Conservation (phyloP, 2,888 invertebrate genomes). For the Miltochrista miniata region DNA sequence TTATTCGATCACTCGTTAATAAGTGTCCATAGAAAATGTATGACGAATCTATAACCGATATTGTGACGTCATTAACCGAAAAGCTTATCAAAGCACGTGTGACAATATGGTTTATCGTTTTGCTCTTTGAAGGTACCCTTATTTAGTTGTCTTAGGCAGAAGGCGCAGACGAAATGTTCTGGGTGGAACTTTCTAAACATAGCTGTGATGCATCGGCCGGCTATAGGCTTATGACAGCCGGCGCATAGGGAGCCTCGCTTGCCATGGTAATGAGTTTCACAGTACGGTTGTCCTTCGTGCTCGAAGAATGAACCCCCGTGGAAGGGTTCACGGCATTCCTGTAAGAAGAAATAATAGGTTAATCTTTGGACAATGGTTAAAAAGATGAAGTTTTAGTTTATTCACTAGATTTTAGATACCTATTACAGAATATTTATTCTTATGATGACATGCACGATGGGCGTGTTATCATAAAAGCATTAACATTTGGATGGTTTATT, state of each 20-base stretch:
- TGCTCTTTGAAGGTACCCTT: conserved; percentile 99
- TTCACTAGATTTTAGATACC: no score
- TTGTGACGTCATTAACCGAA: conserved; percentile 87
- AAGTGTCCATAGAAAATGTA: no score
- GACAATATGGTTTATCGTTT: conserved; percentile 99
- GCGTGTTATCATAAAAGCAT: no score
- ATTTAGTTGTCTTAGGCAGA: conserved; percentile 98
- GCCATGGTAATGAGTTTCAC: conserved; percentile 99
- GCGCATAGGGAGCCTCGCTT: conserved; percentile 98
- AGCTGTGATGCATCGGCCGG: conserved; percentile 98
- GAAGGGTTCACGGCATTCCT: conserved; percentile 99
- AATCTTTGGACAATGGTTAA: neutral
- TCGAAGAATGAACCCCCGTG: conserved; percentile 99
- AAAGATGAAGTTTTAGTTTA: no score
- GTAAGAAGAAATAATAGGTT: conserved; percentile 41
- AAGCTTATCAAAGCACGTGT: conserved; percentile 97
- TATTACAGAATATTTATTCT: no score
- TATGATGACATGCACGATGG: no score
- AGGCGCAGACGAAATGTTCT: conserved; percentile 99
- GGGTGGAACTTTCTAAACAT: conserved; percentile 99
- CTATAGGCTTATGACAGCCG: conserved; percentile 98
- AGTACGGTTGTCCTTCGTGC: conserved; percentile 98
- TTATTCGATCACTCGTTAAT: no score
- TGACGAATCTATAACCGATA: neutral
- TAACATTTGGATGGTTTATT: no score